Evolutionary conservation across 2,113 vertebrate genomes (phyloP).

Genomic region (Microtus oregoni): DNA sequence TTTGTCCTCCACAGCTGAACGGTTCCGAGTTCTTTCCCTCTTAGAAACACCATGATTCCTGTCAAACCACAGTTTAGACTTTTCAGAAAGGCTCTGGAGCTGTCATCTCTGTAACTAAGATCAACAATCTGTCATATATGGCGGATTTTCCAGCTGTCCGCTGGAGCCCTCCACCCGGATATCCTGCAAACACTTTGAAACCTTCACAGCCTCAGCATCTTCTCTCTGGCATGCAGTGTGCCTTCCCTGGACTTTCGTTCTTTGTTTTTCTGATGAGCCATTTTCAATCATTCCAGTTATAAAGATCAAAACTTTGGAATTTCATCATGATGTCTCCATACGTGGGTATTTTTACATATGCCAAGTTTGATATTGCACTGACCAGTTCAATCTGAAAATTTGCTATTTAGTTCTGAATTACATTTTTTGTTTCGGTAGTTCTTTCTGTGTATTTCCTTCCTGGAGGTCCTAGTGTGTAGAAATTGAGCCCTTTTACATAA

Average conservation of each 20-base stretch:
- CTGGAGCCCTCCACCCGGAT: conserved; percentile 61
- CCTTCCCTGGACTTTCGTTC: not conserved
- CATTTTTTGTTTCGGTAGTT: not conserved
- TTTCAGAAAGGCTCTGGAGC: conserved; percentile 71
- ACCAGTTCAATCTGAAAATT: conserved; percentile 12
- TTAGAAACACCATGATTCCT: conserved; percentile 72
- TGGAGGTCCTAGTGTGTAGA: not conserved
- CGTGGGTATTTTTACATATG: not conserved
- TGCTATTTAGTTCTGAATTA: not conserved
- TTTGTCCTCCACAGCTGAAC: conserved; percentile 50
- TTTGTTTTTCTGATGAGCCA: not conserved
- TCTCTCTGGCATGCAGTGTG: not conserved
- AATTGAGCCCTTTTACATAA: not conserved
- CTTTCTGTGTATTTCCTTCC: not conserved
- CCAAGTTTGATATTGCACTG: not conserved
- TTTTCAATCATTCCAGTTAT: not conserved
- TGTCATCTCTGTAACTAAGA: conserved; percentile 73
- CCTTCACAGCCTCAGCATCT: not conserved
- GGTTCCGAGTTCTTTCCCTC: conserved; percentile 66
- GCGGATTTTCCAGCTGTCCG: conserved; percentile 63
- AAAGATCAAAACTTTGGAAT: not conserved
- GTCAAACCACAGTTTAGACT: conserved; percentile 78
- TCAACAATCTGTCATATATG: conserved; percentile 68
- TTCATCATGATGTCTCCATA: not conserved
- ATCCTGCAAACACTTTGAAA: conserved; percentile 53